phyloP scores from a whole-genome alignment of 2,113 vertebrate genomes.

The Synodontis membranacea region DNA sequence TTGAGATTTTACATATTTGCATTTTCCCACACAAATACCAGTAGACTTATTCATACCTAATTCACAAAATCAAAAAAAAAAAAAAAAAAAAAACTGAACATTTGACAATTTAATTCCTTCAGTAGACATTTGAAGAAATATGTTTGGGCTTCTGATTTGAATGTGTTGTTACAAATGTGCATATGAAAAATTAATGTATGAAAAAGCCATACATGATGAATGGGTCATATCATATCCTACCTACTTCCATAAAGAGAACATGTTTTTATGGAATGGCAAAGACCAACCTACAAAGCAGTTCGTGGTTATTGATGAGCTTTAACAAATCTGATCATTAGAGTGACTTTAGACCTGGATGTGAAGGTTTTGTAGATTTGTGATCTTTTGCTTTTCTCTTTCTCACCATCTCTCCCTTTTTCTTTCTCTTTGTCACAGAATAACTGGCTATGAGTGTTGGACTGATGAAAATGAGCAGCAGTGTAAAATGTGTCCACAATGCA shows the following conservation, averaged over 20 bases:
- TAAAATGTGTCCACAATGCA: slow-evolving; percentile 1
- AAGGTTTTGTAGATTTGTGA: background rate
- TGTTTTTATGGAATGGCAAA: background rate
- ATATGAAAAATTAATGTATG: background rate
- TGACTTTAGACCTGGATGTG: background rate
- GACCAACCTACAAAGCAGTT: background rate
- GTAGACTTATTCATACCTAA: background rate
- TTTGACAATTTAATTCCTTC: background rate
- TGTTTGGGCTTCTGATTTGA: background rate
- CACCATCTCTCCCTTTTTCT: background rate
- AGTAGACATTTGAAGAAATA: background rate
- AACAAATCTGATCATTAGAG: background rate
- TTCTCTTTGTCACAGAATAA: background rate
- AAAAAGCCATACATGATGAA: background rate
- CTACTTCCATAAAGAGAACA: background rate
- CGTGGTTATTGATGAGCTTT: background rate
- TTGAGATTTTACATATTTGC: background rate
- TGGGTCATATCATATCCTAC: background rate
- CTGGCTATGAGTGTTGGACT: background rate
- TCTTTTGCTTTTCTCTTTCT: background rate
- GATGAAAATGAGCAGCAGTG: background rate
- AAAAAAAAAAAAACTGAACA: too few species aligned
- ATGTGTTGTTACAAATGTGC: background rate
- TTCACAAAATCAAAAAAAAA: too few species aligned
- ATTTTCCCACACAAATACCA: background rate